Evolutionary conservation across 2,113 vertebrate genomes (phyloP).

Genomic region (Coptodon bakossiorum): DNA sequence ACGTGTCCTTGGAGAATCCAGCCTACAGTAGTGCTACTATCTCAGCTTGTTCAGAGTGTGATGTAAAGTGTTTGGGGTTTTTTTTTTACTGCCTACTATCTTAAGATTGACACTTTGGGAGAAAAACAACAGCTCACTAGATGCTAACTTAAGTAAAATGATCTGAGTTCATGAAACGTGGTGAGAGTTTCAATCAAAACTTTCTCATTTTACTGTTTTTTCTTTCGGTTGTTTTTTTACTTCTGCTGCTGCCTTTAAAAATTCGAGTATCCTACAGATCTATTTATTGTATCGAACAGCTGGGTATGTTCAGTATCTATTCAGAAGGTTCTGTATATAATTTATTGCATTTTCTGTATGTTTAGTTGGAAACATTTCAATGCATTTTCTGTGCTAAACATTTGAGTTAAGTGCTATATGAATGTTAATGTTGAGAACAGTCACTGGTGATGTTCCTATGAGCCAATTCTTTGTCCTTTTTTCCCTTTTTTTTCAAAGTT

Average conservation of each 20-base stretch:
- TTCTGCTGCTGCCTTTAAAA: conserved; percentile 15
- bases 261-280: background rate
- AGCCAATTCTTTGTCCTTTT: background rate
- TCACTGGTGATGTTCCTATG: background rate
- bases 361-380: background rate
- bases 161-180: background rate
- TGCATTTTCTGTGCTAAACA: background rate
- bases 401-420: conserved; percentile 3
- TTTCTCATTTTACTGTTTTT: background rate
- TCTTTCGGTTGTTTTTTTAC: background rate
- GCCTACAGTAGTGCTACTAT: conserved; percentile 19
- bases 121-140: conserved; percentile 14
- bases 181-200: background rate
- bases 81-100: conserved; percentile 5
- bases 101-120: conserved; percentile 18
- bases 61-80: background rate
- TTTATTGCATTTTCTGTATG: background rate
- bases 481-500: background rate
- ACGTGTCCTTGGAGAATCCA: conserved; percentile 24
- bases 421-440: conserved; percentile 4
- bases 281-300: background rate
- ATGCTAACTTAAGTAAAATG: background rate
- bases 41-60: conserved; percentile 22
- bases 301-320: conserved; percentile 1
- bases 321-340: background rate